Base-by-base conservation (phyloP, 1,140 invertebrate species). In the Papilio machaon region DNA sequence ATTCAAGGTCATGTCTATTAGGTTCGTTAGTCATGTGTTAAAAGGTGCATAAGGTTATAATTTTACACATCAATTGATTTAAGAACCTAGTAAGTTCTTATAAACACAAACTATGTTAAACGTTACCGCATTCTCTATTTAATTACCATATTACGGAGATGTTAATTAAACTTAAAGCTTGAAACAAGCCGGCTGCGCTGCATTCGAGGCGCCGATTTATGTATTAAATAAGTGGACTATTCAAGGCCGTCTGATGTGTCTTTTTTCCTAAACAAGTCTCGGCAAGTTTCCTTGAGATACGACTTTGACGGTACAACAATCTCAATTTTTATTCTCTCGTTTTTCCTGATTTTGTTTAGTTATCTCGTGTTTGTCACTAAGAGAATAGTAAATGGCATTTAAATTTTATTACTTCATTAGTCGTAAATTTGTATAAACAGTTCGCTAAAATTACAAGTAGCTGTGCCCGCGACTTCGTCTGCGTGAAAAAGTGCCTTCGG, bases 221-320 rank as follows among this genome's bases (percentile, higher is more conserved):
- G 17, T 79, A 7, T 79, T 11, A 30, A 76, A 76, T 47, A 64
- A 60, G 46, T 78, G n/a, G 75, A 77, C 75, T 60, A 60, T 64
- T 79, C 76, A 79, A 79, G 76, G 76, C 19, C 54, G 76, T 79
- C 76, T 79, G 35, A 78, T 60, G 13, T 78, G 17, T 79, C 54
- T 79, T 79, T 79, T 77, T 79, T 52, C 54, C 52, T 79, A 79
- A 79, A 64, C 54, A 64, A 79, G 58, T 30, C 60, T 64, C 60
- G 19, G 17, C 60, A 17, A 30, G 60, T 64, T 60, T 64, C 60
- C 60, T 64, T 64, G 23, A 64, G 30, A 64, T 64, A 30, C 60
- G 60, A 64, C 60, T 64, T 64, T 64, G 23, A 64, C 7, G 30
- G 13, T 30, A 64, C 60, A 64, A 64, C 60, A 64, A 64, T 64